Evolutionary conservation across 2,888 invertebrate species (phyloP), one percentile per base, ranked within the genome.

Genomic region (Idaea dimidiata): DNA sequence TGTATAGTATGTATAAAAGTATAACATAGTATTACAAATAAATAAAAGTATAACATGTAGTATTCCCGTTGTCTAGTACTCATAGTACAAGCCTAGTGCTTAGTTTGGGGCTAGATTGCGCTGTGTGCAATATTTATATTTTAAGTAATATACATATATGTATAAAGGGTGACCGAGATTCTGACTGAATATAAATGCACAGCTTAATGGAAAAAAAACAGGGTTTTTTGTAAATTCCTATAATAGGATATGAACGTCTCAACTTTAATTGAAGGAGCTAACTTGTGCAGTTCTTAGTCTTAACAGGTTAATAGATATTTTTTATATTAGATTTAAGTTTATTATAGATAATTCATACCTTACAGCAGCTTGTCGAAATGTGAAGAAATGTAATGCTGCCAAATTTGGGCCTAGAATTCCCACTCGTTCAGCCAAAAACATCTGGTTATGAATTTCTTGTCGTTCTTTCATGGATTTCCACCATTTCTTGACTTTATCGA

Each of bases 331-430:
- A 10, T 43, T 43, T 43, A 10, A 43, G 43, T 43, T 43, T 43
- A 43, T 43, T 43, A 43, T 8, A 10, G 0, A 0, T 43, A 8
- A 14, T 17, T 16, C 54, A 17, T 55, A 89, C 93, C 95, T 96
- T 0, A 98, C 94, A 63, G 94, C 91, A 1, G 97, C 97, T n/a
- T 95, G 94, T 32, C 97, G 93, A 80, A 93, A 93, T 0, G 97
- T 91, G 59, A 98, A 88, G 83, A 98, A 98, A 89, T 98, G 97
- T 8, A 98, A 95, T 0, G 97, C 95, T 0, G 97, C 97, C 69
- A 99, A 86, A 83, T 99, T 97, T 53, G 95, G 89, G 0, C 98
- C 98, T 0, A 97, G 83, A 54, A 90, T 85, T 63, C 93, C 80
- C 69, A 95, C 93, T 65, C 96, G 88, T 61, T 95, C 93, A 0